Evolutionary conservation across 1,140 invertebrate species (phyloP).

Genomic region (Trichonephila inaurata): DNA sequence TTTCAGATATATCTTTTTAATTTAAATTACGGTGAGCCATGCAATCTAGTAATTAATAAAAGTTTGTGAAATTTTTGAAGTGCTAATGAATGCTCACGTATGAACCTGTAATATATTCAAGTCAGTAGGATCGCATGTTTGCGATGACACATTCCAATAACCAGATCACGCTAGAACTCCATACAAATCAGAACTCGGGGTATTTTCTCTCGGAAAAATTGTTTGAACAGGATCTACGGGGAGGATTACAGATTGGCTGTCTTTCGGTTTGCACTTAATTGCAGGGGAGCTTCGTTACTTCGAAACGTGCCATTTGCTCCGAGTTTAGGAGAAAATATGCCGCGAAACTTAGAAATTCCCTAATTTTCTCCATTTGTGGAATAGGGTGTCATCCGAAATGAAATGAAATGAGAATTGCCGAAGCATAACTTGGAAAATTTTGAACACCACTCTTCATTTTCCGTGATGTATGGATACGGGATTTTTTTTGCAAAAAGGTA

Average conservation of each 20-base stretch:
- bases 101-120: too few species aligned
- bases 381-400: neutral
- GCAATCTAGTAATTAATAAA: too few species aligned
- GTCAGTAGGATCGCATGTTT: too few species aligned
- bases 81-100: too few species aligned
- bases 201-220: neutral
- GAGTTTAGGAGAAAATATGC: neutral
- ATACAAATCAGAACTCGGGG: neutral
- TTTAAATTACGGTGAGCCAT: too few species aligned
- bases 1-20: too few species aligned
- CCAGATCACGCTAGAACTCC: neutral
- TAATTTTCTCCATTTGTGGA: neutral
- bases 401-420: constrained; percentile 2
- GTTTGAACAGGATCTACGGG: neutral
- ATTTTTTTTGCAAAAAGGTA: neutral
- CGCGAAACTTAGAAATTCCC: neutral
- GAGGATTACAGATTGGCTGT: constrained; percentile 5
- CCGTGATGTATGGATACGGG: neutral
- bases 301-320: constrained; percentile 6
- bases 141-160: too few species aligned
- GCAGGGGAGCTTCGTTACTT: neutral
- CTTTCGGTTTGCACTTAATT: neutral
- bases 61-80: too few species aligned
- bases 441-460: neutral
- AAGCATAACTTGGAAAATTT: neutral